Evolutionary conservation across 2,113 vertebrate species (phyloP).

Genomic region (Onychostruthus taczanowskii): DNA sequence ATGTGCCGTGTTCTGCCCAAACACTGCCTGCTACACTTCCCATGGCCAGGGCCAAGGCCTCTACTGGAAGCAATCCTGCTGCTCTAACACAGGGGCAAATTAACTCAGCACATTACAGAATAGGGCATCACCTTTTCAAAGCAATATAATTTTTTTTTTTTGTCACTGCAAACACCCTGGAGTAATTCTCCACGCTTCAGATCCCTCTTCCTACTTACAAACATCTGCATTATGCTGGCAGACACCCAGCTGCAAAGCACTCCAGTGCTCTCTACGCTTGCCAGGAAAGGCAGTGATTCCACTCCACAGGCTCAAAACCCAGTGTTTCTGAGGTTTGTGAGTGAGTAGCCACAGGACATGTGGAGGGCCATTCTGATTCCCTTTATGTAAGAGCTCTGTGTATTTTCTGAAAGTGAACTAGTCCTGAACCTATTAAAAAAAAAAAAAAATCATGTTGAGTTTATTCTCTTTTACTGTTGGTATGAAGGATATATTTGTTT

Average conservation of each 20-base stretch:
- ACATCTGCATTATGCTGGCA: background rate
- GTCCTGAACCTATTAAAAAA: background rate
- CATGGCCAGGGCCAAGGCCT: background rate
- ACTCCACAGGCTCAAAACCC: background rate
- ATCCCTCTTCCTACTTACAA: background rate
- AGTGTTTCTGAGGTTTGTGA: fast-evolving
- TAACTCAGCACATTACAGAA: background rate
- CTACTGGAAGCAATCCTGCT: background rate
- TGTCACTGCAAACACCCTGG: background rate
- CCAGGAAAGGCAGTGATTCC: background rate
- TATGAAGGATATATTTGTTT: background rate
- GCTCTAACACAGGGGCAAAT: background rate
- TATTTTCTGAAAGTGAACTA: background rate
- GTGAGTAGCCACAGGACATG: background rate
- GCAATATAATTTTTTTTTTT: fast-evolving
- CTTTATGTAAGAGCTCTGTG: fast-evolving
- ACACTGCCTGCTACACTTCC: background rate
- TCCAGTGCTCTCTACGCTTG: background rate
- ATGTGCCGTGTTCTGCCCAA: background rate
- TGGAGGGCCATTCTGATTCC: background rate
- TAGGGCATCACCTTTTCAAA: fast-evolving
- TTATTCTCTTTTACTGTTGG: background rate
- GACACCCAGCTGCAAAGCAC: background rate
- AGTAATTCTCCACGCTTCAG: background rate
- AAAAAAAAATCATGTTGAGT: background rate